Conservation (phyloP, 2,888 invertebrate genomes). For the Congeria kusceri region DNA sequence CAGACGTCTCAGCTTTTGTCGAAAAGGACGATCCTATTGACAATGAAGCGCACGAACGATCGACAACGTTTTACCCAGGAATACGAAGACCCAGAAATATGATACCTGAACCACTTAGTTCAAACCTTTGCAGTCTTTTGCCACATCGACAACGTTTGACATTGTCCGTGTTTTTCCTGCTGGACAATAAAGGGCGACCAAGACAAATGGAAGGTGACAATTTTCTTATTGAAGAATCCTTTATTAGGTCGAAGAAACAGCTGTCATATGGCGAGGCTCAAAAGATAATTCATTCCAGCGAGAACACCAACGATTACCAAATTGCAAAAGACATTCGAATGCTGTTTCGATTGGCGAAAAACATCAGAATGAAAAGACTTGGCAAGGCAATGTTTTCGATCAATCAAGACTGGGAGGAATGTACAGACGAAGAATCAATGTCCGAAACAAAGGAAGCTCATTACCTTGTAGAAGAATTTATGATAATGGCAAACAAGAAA, state of each 20-base stretch:
- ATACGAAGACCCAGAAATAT: conserved; percentile 54
- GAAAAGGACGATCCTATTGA: conserved; percentile 63
- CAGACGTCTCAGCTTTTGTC: conserved; percentile 68
- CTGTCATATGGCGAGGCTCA: conserved; percentile 69
- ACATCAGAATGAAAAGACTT: conserved; percentile 45
- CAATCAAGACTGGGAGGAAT: conserved; percentile 44
- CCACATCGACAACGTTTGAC: conserved; percentile 62
- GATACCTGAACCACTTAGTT: conserved; percentile 72
- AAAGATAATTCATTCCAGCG: conserved; percentile 48
- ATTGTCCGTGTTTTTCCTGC: conserved; percentile 67
- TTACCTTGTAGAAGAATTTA: conserved; percentile 67
- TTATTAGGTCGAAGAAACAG: conserved; percentile 55
- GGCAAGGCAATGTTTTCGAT: conserved; percentile 55
- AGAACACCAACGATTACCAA: background rate
- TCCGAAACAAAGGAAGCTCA: conserved; percentile 55
- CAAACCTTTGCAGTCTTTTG: conserved; percentile 65
- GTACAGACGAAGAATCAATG: conserved; percentile 17
- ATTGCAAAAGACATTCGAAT: conserved; percentile 12
- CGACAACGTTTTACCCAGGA: conserved; percentile 63
- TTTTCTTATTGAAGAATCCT: conserved; percentile 31
- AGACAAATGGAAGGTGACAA: conserved; percentile 31
- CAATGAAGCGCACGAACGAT: conserved; percentile 64
- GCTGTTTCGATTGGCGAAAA: conserved; percentile 45
- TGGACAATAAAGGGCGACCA: conserved; percentile 50
- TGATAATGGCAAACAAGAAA: conserved; percentile 61